A percentile compares a stretch with the other conserved stretches of the same genome.
These are phyloP conservation scores for Sinotaia quadrata DNA, from an alignment of 2,888 invertebrate species.

Conservation along the genomic window DNA sequence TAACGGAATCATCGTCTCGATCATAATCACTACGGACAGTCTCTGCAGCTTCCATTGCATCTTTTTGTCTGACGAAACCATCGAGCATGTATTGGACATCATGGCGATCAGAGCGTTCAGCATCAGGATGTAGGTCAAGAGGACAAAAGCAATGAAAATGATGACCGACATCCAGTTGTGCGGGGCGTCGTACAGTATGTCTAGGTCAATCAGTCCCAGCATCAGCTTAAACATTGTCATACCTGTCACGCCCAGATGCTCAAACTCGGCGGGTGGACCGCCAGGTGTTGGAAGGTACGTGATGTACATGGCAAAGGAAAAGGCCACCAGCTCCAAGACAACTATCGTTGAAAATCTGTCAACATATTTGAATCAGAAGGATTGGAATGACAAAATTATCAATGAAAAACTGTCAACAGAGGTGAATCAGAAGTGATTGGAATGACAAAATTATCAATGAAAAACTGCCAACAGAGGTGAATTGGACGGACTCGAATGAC, in stretches of 20 bases:
- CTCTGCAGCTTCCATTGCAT: constrained; percentile 14
- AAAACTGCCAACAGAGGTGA: too few relatives aligned
- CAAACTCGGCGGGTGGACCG: constrained; percentile 33
- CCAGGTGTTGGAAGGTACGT: constrained; percentile 39
- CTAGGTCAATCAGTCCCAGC: constrained; percentile 50
- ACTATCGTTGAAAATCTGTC: constrained; percentile 45
- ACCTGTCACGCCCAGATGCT: constrained; percentile 41
- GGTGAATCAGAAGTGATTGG: too few relatives aligned
- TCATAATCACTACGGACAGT: constrained; percentile 19
- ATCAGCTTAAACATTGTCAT: constrained; percentile 53
- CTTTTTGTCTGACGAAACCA: constrained; percentile 44
- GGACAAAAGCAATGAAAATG: constrained; percentile 47
- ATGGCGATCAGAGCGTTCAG: constrained; percentile 58
- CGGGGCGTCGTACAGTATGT: constrained; percentile 42
- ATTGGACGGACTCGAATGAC: too few relatives aligned
- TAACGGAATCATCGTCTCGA: constrained; percentile 5
- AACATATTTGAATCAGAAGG: too few relatives aligned
- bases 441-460: too few relatives aligned
- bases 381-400: too few relatives aligned
- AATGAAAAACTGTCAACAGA: too few relatives aligned
- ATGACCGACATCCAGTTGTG: constrained; percentile 49
- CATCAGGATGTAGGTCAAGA: constrained; percentile 53
- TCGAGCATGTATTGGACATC: constrained; percentile 57
- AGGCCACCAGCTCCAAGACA: constrained; percentile 46
- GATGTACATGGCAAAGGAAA: constrained; percentile 52